phyloP scores from a whole-genome alignment of 2,888 invertebrate genomes.

The Sericinus montela region DNA sequence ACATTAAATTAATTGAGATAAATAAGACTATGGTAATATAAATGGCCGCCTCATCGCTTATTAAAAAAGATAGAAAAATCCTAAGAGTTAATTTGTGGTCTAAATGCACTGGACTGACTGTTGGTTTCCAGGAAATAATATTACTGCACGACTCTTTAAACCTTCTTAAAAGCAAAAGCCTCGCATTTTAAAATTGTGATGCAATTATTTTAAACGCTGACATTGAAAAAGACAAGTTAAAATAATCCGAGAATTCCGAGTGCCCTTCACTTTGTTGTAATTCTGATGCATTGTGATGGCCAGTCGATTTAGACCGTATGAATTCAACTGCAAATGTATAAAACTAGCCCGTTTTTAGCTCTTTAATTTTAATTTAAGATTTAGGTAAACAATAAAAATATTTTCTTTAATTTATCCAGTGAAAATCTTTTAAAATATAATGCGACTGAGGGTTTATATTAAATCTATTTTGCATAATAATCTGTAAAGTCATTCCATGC shows the following conservation, averaged over 20 bases:
- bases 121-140: slow-evolving; percentile 73
- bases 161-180: slow-evolving; percentile 71
- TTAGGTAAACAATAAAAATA: too few species aligned
- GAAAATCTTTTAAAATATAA: too few species aligned
- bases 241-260: slow-evolving; percentile 75
- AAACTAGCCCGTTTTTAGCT: too few species aligned
- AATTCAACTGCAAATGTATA: slow-evolving; percentile 44
- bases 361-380: too few species aligned
- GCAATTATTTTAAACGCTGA: slow-evolving; percentile 79
- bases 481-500: too few species aligned
- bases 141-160: slow-evolving; percentile 53
- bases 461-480: too few species aligned
- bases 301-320: slow-evolving; percentile 68
- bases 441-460: too few species aligned
- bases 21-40: too few species aligned
- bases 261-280: slow-evolving; percentile 69
- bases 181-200: slow-evolving; percentile 77
- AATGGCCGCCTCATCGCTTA: too few species aligned
- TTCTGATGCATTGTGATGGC: slow-evolving; percentile 76
- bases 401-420: too few species aligned
- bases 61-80: too few species aligned
- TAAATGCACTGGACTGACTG: slow-evolving; percentile 47
- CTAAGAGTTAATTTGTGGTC: neutral
- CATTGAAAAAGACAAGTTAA: slow-evolving; percentile 78
- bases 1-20: too few species aligned